Base-by-base conservation (phyloP, 2,113 vertebrate species). In the Pseudorasbora parva region DNA sequence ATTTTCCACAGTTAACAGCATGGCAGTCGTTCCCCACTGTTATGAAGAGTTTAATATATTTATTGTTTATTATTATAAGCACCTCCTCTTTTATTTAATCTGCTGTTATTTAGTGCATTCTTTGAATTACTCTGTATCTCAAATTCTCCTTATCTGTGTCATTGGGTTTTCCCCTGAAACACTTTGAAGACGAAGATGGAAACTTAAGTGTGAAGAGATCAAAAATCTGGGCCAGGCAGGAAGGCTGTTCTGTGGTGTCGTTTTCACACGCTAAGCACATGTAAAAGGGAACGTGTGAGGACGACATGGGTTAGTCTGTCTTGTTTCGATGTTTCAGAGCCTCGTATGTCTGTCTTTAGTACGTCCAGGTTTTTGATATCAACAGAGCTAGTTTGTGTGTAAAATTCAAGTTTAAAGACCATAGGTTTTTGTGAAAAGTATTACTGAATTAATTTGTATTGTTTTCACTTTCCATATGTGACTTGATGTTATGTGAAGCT, bases 161-260 rank as follows among this genome's bases (percentile, higher is more conserved):
- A 81, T 49, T 89, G 92, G 93, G 89, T 82, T 90, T 93, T 90
- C 86, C 91, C 92, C 84, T n/a, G 11, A 8, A 41, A 66, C 27
- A 47, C 7, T 89, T 88, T 87, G 77, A 88, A 59, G 62, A 74
- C 75, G 30, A 69, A 79, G 2, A 87, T 89, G 91, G 90, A 93
- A 92, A 92, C 82, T 19, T 81, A 88, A 21, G 47, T 9, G 33
- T 23, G 83, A 87, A n/a, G 41, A 87, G 81, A 81, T 86, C 8
- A 79, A 71, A 81, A 86, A 90, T 51, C 73, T 66, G 62, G 23
- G 3, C 56, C 23, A 82, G 49, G 41, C 41, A 83, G 33, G 51
- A 86, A 59, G 64, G 17, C 56, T 82, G 27, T 30, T 69, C 60
- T 66, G 17, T 56, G 27, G 71, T n/a, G 37, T 5, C 59, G 5